Percentiles rank a stretch among this genome's conserved stretches.
Evolutionary conservation across 1,140 invertebrate genomes (phyloP).

Genomic region (Musca vetustissima): DNA sequence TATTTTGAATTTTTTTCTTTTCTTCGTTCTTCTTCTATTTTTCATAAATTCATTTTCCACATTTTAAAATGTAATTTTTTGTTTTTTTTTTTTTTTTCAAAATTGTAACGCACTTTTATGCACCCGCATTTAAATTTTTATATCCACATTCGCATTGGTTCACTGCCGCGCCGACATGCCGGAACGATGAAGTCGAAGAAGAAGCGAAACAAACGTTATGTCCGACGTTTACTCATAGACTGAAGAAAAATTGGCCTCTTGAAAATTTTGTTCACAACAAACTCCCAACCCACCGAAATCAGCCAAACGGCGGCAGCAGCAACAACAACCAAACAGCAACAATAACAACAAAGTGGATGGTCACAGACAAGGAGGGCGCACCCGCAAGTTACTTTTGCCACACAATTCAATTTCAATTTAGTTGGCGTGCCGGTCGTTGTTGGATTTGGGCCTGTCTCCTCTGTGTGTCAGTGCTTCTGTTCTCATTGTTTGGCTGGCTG

Average conservation of each 20-base stretch:
- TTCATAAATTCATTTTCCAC: conserved; percentile 2
- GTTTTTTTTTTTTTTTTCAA: too few relatives aligned
- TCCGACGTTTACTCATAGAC: conserved; percentile 25
- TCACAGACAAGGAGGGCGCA: conserved; percentile 11
- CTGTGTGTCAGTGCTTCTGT: not conserved
- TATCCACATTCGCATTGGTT: not conserved
- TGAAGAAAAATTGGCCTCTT: conserved; percentile 20
- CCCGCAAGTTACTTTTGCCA: conserved; percentile 20
- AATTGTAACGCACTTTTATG: not conserved
- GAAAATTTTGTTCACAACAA: not conserved
- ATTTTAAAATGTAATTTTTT: not conserved
- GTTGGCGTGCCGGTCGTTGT: not conserved
- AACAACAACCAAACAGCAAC: not conserved
- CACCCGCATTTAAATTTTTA: not conserved
- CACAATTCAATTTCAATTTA: not conserved
- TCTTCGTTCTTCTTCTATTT: not conserved
- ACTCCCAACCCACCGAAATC: too few relatives aligned
- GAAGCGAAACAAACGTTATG: conserved; percentile 8
- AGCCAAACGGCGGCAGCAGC: too few relatives aligned
- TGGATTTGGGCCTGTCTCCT: not conserved
- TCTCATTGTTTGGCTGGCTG: too few relatives aligned
- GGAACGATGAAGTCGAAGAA: not conserved
- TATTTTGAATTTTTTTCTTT: not conserved
- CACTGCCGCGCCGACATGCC: not conserved
- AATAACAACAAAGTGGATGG: not conserved